Evolutionary conservation across 2,113 vertebrate genomes (phyloP).

Genomic region (Pycnonotus jocosus): DNA sequence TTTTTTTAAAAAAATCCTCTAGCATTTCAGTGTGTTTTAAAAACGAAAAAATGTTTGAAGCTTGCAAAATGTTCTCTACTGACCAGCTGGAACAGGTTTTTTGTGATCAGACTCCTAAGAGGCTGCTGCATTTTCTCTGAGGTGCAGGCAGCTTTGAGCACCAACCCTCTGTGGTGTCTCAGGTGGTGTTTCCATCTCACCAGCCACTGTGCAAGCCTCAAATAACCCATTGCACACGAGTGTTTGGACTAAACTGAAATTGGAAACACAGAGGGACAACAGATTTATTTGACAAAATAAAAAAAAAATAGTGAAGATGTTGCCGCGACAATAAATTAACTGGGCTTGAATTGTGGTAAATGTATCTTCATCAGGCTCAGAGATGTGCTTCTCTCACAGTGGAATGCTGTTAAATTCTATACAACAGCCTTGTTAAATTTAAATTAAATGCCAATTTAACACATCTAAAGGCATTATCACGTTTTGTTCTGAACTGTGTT

Average conservation of each 20-base stretch:
- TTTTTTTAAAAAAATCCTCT: not conserved
- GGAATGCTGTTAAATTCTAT: not conserved
- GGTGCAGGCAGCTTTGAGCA: not conserved
- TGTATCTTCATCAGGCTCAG: not conserved
- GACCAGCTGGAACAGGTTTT: not conserved
- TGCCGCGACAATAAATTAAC: not conserved
- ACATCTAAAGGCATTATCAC: conserved; percentile 9
- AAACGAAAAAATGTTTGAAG: not conserved
- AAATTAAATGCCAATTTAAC: conserved; percentile 54
- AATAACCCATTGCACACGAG: not conserved
- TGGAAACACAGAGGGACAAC: not conserved
- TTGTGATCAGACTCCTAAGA: not conserved
- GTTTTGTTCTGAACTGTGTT: not conserved
- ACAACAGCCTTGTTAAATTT: conserved; percentile 31
- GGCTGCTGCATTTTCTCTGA: not conserved
- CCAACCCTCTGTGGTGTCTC: not conserved
- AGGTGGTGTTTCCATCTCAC: not conserved
- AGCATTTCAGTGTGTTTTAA: not conserved
- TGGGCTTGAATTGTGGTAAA: not conserved
- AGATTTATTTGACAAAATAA: not conserved
- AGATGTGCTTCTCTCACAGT: not conserved
- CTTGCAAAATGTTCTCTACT: not conserved
- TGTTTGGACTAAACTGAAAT: not conserved
- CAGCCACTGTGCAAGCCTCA: not conserved
- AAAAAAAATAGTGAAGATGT: not conserved